These are phyloP conservation scores for Peromyscus eremicus DNA, from an alignment of 2,797 vertebrate species.

Conservation along the genomic window DNA sequence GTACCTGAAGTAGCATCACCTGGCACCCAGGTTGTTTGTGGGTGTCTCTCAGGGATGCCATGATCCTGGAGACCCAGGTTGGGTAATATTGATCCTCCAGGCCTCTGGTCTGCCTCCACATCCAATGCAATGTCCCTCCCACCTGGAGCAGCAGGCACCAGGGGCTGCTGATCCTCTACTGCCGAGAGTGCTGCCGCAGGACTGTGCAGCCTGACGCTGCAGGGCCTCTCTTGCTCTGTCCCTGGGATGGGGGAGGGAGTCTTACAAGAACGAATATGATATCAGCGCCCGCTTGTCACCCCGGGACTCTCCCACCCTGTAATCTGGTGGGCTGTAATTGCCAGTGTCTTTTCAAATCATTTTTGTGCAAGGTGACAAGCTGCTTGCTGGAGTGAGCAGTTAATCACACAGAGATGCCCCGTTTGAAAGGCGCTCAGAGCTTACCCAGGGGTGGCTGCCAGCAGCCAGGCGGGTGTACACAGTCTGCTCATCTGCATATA, in stretches of 20 bases:
- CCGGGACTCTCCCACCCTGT: slow-evolving; percentile 82
- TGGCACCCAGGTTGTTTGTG: not conserved
- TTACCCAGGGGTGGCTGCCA: slow-evolving; percentile 83
- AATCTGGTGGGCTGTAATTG: slow-evolving; percentile 89
- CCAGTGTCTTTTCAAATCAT: slow-evolving; percentile 89
- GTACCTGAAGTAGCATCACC: not conserved
- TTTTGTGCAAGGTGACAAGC: slow-evolving; percentile 88
- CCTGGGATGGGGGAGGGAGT: slow-evolving; percentile 54
- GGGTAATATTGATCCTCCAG: not conserved
- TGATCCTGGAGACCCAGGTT: not conserved
- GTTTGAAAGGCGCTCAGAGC: slow-evolving; percentile 85
- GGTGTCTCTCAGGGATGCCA: not conserved
- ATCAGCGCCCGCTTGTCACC: slow-evolving; percentile 77
- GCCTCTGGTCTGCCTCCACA: not conserved
- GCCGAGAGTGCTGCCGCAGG: rapidly evolving
- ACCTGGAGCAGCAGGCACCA: not conserved
- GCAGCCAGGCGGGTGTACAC: slow-evolving; percentile 76
- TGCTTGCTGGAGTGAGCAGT: slow-evolving; percentile 85
- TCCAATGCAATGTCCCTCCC: not conserved
- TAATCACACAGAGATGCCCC: slow-evolving; percentile 87
- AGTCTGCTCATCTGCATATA: slow-evolving; percentile 86
- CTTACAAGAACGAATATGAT: slow-evolving; percentile 71
- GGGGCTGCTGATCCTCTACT: not conserved
- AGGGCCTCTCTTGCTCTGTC: slow-evolving; percentile 29
- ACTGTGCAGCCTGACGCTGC: not conserved